These are phyloP conservation scores for Agrochola litura DNA, from an alignment of 2,888 invertebrate species.

Conservation along the genomic window DNA sequence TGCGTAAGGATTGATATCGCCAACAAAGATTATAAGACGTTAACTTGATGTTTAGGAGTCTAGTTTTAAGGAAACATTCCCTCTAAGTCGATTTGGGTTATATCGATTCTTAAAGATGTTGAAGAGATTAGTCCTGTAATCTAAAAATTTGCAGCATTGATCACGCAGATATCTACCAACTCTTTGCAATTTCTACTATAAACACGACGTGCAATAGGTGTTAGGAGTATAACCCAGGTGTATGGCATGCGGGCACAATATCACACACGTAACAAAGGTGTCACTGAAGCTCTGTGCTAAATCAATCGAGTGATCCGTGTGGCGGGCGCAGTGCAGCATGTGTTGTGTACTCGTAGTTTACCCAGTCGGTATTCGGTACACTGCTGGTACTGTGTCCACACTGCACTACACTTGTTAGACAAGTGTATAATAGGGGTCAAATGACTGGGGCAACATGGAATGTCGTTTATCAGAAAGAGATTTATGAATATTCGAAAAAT, in stretches of 20 bases:
- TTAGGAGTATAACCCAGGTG: background rate
- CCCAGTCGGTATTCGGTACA: background rate
- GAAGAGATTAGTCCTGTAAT: background rate
- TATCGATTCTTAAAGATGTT: background rate
- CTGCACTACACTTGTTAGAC: background rate
- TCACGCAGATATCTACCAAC: background rate
- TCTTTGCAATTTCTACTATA: background rate
- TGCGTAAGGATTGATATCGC: background rate
- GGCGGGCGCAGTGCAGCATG: conserved; percentile 38
- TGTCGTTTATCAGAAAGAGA: background rate
- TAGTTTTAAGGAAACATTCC: background rate
- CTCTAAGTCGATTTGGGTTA: background rate
- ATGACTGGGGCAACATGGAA: background rate
- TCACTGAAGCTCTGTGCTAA: conserved; percentile 19
- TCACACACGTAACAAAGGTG: conserved; percentile 9
- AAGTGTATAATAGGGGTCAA: conserved; percentile 4
- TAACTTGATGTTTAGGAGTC: background rate
- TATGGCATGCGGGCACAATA: conserved; percentile 3
- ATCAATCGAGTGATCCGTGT: conserved; percentile 37
- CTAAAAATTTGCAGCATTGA: background rate
- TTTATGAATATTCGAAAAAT: background rate
- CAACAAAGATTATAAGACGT: background rate
- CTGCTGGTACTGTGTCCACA: conserved; percentile 11
- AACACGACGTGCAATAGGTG: background rate
- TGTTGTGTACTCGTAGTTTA: background rate